Percentiles rank a stretch among this genome's conserved stretches.
phyloP scores from a whole-genome alignment of 2,888 invertebrate species.

The Dryocosmus kuriphilus region DNA sequence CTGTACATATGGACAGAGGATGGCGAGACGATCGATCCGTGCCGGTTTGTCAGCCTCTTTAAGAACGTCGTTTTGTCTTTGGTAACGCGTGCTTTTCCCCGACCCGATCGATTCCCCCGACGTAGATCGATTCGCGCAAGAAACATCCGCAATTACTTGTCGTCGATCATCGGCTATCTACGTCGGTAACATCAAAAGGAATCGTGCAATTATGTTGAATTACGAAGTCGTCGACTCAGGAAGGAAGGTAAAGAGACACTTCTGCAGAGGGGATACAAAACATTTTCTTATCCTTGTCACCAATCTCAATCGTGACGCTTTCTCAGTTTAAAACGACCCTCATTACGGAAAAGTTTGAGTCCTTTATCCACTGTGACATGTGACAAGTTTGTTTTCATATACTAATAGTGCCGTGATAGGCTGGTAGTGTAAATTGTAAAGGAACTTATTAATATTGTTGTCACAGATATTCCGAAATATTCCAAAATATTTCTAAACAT shows the following conservation, averaged over 20 bases:
- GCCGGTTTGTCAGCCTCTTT: conserved; percentile 48
- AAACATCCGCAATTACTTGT: conserved; percentile 58
- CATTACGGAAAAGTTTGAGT: not conserved
- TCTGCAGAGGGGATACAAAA: not conserved
- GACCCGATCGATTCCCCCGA: conserved; percentile 52
- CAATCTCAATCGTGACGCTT: not conserved
- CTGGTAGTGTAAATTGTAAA: too few relatives aligned
- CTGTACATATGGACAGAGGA: conserved; percentile 43
- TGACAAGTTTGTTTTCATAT: too few relatives aligned
- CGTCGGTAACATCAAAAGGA: conserved; percentile 49
- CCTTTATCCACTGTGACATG: not conserved
- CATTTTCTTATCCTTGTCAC: conserved; percentile 14
- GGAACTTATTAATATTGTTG: too few relatives aligned
- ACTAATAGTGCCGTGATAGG: too few relatives aligned
- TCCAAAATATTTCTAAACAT: too few relatives aligned
- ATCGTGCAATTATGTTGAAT: conserved; percentile 43
- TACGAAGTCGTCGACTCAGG: conserved; percentile 22
- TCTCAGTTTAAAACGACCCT: not conserved
- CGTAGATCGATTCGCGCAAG: conserved; percentile 54
- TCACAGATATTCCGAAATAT: too few relatives aligned
- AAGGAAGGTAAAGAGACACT: conserved; percentile 26
- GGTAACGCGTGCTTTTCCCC: conserved; percentile 51
- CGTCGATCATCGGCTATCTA: conserved; percentile 54
- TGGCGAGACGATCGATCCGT: conserved; percentile 55
- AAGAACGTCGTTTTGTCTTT: conserved; percentile 49